A percentile compares a stretch with the other conserved stretches of the same genome.
phyloP scores from a whole-genome alignment of 2,113 vertebrate species.

The Mixornis gularis region DNA sequence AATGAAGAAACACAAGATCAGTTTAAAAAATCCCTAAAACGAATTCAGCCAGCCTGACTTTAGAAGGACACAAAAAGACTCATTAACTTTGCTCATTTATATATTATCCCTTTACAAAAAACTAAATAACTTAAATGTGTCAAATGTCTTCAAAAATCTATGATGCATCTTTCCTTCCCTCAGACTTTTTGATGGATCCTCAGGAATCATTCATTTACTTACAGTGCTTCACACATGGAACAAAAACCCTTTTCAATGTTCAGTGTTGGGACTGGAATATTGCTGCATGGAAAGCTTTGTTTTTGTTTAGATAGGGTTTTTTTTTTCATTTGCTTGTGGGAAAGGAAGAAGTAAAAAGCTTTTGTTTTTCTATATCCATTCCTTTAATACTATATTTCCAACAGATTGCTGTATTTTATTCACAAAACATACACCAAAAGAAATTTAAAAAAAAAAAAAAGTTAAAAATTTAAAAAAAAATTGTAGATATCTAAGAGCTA shows the following conservation, averaged over 20 bases:
- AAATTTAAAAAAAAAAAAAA: background rate
- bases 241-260: background rate
- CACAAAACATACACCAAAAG: background rate
- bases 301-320: background rate
- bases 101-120: background rate
- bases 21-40: background rate
- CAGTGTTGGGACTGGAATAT: background rate
- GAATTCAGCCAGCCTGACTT: background rate
- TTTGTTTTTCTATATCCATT: background rate
- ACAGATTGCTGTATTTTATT: background rate
- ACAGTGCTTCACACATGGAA: background rate
- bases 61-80: background rate
- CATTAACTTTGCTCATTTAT: background rate
- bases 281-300: background rate
- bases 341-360: background rate
- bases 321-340: background rate
- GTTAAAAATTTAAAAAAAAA: background rate
- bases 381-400: background rate
- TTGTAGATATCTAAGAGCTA: background rate
- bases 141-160: background rate
- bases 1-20: background rate
- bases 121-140: fast-evolving
- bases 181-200: background rate
- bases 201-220: background rate
- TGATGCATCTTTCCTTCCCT: background rate